Conservation (phyloP, 2,797 vertebrate genomes). For the Hippocampus kuda region DNA sequence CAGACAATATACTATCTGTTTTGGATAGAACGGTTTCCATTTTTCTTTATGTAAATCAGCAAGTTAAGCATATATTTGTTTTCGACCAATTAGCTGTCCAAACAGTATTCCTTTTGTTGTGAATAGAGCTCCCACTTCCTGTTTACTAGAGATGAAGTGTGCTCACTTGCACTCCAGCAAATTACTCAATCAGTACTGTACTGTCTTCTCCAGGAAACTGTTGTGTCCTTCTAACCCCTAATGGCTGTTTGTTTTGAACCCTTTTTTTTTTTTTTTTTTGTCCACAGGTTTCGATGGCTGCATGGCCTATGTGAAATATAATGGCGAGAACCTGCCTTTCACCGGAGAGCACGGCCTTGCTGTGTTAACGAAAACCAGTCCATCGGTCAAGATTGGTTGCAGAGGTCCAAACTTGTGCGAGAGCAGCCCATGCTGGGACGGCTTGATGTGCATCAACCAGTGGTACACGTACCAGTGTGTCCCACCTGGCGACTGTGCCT, state of each 20-base stretch:
- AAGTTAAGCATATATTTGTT: slow-evolving; percentile 21
- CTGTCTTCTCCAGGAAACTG: not conserved
- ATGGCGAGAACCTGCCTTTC: slow-evolving; percentile 81
- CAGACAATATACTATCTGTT: slow-evolving; percentile 35
- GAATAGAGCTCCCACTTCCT: slow-evolving; percentile 44
- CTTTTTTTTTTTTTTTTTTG: not conserved
- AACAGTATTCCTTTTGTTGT: slow-evolving; percentile 49
- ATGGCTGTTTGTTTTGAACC: slow-evolving; percentile 20
- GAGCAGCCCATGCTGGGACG: slow-evolving; percentile 85
- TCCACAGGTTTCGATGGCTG: slow-evolving; percentile 88
- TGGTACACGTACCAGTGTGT: slow-evolving; percentile 91
- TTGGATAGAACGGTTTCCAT: slow-evolving; percentile 14
- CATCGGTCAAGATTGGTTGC: slow-evolving; percentile 81
- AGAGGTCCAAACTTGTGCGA: slow-evolving; percentile 88
- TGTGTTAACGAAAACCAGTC: slow-evolving; percentile 73
- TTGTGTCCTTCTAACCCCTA: not conserved
- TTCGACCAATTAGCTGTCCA: slow-evolving; percentile 50
- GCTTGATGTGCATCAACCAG: slow-evolving; percentile 88
- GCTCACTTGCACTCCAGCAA: slow-evolving; percentile 18
- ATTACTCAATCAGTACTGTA: not conserved
- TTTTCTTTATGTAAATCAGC: slow-evolving; percentile 7
- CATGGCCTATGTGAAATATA: slow-evolving; percentile 81
- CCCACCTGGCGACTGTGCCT: slow-evolving; percentile 80
- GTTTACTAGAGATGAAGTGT: slow-evolving; percentile 37
- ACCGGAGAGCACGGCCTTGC: slow-evolving; percentile 77